Conservation (phyloP, 2,888 invertebrate genomes). For the Acronicta psi region DNA sequence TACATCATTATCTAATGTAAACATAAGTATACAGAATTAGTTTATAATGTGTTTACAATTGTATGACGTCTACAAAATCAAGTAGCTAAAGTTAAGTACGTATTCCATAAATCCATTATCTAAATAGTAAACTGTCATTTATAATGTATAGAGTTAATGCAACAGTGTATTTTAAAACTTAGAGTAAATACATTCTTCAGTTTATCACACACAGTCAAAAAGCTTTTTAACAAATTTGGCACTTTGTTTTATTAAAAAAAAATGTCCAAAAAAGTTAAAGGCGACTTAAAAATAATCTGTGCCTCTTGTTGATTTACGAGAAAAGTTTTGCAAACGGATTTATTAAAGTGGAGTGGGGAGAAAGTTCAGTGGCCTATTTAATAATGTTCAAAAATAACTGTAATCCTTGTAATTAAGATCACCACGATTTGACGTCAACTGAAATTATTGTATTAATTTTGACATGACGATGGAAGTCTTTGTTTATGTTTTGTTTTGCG, state of each 20-base stretch:
- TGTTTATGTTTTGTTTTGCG: conserved; percentile 12
- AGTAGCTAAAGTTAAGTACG: no score
- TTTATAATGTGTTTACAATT: background rate
- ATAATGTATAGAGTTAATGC: conserved; percentile 5
- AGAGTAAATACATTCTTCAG: conserved; percentile 5
- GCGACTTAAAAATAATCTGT: conserved; percentile 57
- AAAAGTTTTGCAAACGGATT: conserved; percentile 58
- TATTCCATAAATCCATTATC: background rate
- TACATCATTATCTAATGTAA: no score
- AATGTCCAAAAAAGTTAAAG: conserved; percentile 37
- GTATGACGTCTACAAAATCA: background rate
- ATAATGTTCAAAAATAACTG: conserved; percentile 41
- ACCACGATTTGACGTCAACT: conserved; percentile 11
- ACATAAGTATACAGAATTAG: background rate
- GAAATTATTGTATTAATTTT: conserved; percentile 21
- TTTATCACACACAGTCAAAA: conserved; percentile 27
- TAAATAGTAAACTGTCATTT: conserved; percentile 1
- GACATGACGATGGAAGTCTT: conserved; percentile 4
- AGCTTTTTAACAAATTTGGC: conserved; percentile 38
- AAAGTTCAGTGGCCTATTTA: conserved; percentile 38
- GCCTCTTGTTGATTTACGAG: conserved; percentile 60
- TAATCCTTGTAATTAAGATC: conserved; percentile 43
- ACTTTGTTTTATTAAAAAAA: conserved; percentile 43
- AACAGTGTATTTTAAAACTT: background rate
- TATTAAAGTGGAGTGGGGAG: conserved; percentile 42